phyloP scores from a whole-genome alignment of 2,888 invertebrate genomes.

The Pomacea canaliculata region DNA sequence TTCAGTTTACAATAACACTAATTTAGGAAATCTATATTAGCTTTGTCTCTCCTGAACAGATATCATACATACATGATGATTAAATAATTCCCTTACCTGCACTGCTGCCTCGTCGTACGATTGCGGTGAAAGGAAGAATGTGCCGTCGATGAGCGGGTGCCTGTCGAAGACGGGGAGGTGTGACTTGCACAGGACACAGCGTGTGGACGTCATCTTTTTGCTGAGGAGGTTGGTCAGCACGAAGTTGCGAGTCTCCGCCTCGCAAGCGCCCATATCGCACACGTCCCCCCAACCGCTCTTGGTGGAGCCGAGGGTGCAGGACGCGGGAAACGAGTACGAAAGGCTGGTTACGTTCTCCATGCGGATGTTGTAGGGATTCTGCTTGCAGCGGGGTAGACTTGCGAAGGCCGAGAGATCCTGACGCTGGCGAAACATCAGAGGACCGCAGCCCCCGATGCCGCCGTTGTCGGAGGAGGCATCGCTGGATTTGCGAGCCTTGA shows the following conservation, averaged over 20 bases:
- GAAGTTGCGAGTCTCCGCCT: constrained; percentile 97
- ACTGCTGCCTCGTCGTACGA: constrained; percentile 80
- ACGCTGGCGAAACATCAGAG: constrained; percentile 87
- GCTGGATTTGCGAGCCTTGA: constrained; percentile 37
- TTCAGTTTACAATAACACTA: too few relatives aligned
- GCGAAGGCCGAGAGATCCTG: constrained; percentile 87
- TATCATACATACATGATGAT: too few relatives aligned
- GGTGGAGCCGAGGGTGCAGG: background rate
- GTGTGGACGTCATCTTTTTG: constrained; percentile 88
- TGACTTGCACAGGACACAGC: constrained; percentile 84
- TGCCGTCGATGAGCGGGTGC: constrained; percentile 96
- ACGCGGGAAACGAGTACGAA: constrained; percentile 8
- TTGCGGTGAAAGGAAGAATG: constrained; percentile 95
- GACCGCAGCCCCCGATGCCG: constrained; percentile 42
- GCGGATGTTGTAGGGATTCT: constrained; percentile 99
- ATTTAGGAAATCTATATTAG: too few relatives aligned
- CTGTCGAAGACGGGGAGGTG: constrained; percentile 94
- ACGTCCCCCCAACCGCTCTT: constrained; percentile 6
- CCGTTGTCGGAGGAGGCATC: constrained; percentile 39
- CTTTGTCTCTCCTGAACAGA: too few relatives aligned
- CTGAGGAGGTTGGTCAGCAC: constrained; percentile 94
- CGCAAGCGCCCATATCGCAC: constrained; percentile 93
- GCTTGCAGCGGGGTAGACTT: constrained; percentile 89
- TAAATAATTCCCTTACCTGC: constrained; percentile 10
- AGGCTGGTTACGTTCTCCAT: constrained; percentile 82